A percentile compares a stretch with the other conserved stretches of the same genome.
These are phyloP conservation scores for Symphodus melops DNA, from an alignment of 2,113 vertebrate genomes.

Conservation along the genomic window DNA sequence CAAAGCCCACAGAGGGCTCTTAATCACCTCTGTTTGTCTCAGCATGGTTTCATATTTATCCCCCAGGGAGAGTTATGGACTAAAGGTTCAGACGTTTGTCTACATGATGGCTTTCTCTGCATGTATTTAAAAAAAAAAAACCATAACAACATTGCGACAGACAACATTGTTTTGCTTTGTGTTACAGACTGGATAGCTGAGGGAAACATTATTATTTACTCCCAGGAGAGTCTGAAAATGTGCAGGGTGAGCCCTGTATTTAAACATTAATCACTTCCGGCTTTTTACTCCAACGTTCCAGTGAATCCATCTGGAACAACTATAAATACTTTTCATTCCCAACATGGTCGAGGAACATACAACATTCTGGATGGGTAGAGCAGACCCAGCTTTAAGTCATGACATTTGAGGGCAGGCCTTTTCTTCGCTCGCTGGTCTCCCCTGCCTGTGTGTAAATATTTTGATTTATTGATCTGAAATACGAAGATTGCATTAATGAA, in stretches of 20 bases:
- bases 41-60: conserved; percentile 17
- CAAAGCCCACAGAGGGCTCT: conserved; percentile 24
- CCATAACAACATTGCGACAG: too few species aligned
- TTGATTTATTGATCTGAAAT: too few species aligned
- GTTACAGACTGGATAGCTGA: too few species aligned
- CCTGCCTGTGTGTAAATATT: too few species aligned
- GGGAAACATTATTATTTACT: too few species aligned
- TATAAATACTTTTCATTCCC: background rate
- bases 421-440: too few species aligned
- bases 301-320: background rate
- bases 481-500: too few species aligned
- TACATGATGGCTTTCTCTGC: background rate
- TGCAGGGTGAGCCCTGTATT: background rate
- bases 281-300: background rate
- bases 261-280: background rate
- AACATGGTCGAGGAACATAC: background rate
- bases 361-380: too few species aligned
- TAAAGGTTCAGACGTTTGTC: background rate
- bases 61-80: background rate
- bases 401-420: too few species aligned
- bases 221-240: background rate
- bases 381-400: too few species aligned
- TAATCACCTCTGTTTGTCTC: conserved; percentile 44
- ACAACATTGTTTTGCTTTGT: too few species aligned
- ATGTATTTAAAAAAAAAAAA: background rate